phyloP scores from a whole-genome alignment of 2,888 invertebrate species.

The Falcaria lacertinaria region DNA sequence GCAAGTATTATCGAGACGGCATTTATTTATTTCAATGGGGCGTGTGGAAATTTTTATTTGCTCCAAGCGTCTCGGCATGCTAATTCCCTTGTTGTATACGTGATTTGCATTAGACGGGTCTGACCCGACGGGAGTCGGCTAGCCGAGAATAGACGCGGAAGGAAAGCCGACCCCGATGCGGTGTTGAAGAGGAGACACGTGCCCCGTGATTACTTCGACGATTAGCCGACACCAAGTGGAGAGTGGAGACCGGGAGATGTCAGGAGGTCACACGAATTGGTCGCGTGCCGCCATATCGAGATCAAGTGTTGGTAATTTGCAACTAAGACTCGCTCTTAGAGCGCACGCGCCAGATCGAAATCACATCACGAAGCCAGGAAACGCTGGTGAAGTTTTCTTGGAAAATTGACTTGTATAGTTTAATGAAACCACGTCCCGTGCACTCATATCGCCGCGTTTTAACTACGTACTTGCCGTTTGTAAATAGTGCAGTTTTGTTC shows the following conservation, averaged over 20 bases:
- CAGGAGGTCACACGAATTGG: constrained; percentile 45
- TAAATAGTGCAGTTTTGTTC: neutral
- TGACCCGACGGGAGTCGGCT: constrained; percentile 55
- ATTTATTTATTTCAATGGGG: constrained; percentile 25
- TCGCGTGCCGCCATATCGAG: constrained; percentile 45
- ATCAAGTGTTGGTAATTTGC: constrained; percentile 51
- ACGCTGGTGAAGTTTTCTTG: constrained; percentile 37
- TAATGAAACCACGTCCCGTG: constrained; percentile 53
- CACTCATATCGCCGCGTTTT: constrained; percentile 20
- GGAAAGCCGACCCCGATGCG: constrained; percentile 62
- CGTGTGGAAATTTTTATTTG: constrained; percentile 40
- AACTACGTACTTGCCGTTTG: constrained; percentile 8
- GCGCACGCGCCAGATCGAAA: constrained; percentile 56
- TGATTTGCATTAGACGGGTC: constrained; percentile 64
- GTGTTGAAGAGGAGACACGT: constrained; percentile 55
- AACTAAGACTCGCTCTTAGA: constrained; percentile 36
- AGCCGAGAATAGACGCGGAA: constrained; percentile 73
- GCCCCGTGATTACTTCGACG: constrained; percentile 39
- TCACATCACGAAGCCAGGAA: constrained; percentile 62
- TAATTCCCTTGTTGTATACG: constrained; percentile 61
- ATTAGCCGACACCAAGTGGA: constrained; percentile 27
- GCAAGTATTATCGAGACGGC: constrained; percentile 25
- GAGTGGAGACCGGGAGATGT: constrained; percentile 24
- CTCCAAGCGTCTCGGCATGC: constrained; percentile 41
- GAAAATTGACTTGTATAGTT: constrained; percentile 37